phyloP scores from a whole-genome alignment of 2,888 invertebrate genomes.

The Latheticus oryzae region DNA sequence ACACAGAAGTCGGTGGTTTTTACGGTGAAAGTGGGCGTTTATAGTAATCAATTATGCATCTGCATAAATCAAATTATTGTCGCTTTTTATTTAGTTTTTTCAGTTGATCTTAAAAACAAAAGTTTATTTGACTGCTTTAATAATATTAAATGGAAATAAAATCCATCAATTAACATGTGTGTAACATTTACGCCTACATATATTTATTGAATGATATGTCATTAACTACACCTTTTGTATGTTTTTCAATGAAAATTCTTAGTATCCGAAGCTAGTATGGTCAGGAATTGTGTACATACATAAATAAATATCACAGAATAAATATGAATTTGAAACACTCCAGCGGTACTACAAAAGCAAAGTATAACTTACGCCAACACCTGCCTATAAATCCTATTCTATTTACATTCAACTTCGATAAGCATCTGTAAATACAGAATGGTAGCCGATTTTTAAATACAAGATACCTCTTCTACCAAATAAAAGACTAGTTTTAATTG shows the following conservation, averaged over 20 bases:
- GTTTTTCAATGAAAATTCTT: slow-evolving; percentile 36
- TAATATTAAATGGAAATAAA: slow-evolving; percentile 26
- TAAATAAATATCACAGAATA: slow-evolving; percentile 38
- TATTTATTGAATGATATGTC: slow-evolving; percentile 26
- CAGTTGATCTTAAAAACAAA: not conserved
- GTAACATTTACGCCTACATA: slow-evolving; percentile 26
- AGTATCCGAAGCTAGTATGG: slow-evolving; percentile 34
- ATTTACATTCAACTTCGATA: slow-evolving; percentile 33
- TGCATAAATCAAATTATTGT: not conserved
- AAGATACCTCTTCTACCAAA: not conserved
- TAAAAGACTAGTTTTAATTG: slow-evolving; percentile 15
- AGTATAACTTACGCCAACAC: slow-evolving; percentile 44
- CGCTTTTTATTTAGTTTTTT: not conserved
- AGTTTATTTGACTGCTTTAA: no score
- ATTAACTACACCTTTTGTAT: slow-evolving; percentile 28
- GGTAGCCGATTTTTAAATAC: slow-evolving; percentile 23
- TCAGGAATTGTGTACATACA: slow-evolving; percentile 33
- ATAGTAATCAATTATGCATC: slow-evolving; percentile 11
- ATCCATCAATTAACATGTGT: slow-evolving; percentile 30
- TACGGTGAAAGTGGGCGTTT: slow-evolving; percentile 18
- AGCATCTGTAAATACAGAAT: slow-evolving; percentile 26
- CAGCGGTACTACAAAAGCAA: slow-evolving; percentile 37
- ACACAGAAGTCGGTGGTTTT: slow-evolving; percentile 13
- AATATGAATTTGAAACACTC: slow-evolving; percentile 41
- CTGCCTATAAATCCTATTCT: slow-evolving; percentile 41